Conservation (phyloP, 2,888 invertebrate species). For the Protodeltote pygarga region DNA sequence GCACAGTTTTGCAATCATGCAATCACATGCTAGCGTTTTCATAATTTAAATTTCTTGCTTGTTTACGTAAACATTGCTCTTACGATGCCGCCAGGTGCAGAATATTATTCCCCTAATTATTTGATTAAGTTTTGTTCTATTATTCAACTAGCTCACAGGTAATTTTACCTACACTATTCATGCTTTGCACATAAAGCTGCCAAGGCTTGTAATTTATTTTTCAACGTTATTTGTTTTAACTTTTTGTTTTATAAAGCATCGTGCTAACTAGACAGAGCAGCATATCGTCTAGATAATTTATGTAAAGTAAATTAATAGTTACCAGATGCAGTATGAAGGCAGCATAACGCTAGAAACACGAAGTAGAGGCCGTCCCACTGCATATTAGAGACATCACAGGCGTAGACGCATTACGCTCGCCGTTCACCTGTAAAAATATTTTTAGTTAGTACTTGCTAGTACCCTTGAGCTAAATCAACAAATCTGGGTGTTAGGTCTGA, state of each 20-base stretch:
- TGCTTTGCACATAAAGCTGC: slow-evolving; percentile 15
- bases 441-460: not conserved
- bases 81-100: slow-evolving; percentile 21
- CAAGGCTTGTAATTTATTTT: slow-evolving; percentile 16
- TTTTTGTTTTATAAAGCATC: slow-evolving; percentile 21
- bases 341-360: slow-evolving; percentile 82
- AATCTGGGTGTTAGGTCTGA: too few relatives aligned
- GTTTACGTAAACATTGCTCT: slow-evolving; percentile 9
- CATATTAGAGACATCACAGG: slow-evolving; percentile 85
- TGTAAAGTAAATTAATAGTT: slow-evolving; percentile 33
- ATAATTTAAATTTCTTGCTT: slow-evolving; percentile 6
- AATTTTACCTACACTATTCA: slow-evolving; percentile 1
- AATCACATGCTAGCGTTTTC: slow-evolving; percentile 24
- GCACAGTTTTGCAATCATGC: slow-evolving; percentile 9
- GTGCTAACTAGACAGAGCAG: slow-evolving; percentile 33
- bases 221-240: not conserved
- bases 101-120: not conserved
- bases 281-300: not conserved
- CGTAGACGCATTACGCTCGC: slow-evolving; percentile 73
- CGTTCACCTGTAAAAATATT: slow-evolving; percentile 63
- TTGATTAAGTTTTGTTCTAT: slow-evolving; percentile 4
- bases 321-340: slow-evolving; percentile 81
- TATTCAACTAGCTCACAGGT: not conserved
- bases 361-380: slow-evolving; percentile 82
- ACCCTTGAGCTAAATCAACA: not conserved